Conservation (phyloP, 2,888 invertebrate species). For the Apamea epomidion region DNA sequence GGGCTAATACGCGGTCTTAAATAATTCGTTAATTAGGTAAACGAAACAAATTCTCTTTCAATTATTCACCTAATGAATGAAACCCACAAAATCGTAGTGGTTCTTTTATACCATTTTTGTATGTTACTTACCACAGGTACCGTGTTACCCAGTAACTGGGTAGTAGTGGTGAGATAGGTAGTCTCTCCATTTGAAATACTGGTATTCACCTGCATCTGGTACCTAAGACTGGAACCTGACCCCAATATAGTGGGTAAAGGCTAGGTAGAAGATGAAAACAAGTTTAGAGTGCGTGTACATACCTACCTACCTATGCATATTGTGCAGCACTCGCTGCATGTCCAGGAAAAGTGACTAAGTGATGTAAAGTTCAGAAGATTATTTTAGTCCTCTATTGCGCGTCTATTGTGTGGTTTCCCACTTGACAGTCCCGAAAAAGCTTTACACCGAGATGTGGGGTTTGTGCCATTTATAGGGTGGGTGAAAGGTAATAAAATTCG, state of each 20-base stretch:
- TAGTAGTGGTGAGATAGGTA: neutral
- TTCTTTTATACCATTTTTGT: neutral
- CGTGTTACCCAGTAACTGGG: neutral
- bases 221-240: neutral
- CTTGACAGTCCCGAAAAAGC: neutral
- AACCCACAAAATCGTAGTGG: neutral
- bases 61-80: neutral
- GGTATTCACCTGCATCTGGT: neutral
- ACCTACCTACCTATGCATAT: too few relatives aligned
- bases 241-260: neutral
- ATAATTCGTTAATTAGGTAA: neutral
- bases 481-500: neutral
- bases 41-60: neutral
- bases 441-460: neutral
- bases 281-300: neutral
- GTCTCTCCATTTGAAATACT: neutral
- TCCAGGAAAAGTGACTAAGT: neutral
- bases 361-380: neutral
- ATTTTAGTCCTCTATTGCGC: neutral
- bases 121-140: neutral
- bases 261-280: neutral
- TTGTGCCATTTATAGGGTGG: neutral
- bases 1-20: neutral
- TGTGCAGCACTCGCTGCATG: neutral
- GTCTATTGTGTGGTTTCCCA: neutral